Conservation (phyloP, 2,888 invertebrate species). For the Polietes domitor region DNA sequence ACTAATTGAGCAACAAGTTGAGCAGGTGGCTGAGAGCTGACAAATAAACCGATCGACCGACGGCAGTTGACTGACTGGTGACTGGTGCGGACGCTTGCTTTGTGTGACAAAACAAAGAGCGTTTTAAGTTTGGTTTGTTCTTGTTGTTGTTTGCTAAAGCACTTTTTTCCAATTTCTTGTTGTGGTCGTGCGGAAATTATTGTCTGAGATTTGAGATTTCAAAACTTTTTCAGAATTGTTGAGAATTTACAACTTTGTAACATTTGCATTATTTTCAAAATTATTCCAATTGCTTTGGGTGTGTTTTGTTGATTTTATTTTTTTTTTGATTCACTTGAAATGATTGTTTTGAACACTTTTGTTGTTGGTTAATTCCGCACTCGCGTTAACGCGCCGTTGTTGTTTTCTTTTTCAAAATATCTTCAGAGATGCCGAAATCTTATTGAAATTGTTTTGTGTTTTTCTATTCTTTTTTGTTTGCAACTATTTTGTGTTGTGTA, state of each 20-base stretch:
- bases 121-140: no score
- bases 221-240: not conserved
- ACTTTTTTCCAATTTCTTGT: conserved; percentile 25
- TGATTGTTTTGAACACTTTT: conserved; percentile 35
- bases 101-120: no score
- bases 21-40: not conserved
- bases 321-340: not conserved
- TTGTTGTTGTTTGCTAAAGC: no score
- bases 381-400: conserved; percentile 15
- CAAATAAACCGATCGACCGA: conserved; percentile 42
- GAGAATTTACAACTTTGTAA: conserved; percentile 9
- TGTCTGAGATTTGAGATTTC: conserved; percentile 11
- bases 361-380: conserved; percentile 3
- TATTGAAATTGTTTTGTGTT: conserved; percentile 18
- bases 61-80: conserved; percentile 1
- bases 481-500: conserved; percentile 20
- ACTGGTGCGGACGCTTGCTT: no score
- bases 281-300: conserved; percentile 3
- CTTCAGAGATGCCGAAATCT: conserved; percentile 8
- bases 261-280: not conserved
- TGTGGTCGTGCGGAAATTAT: not conserved
- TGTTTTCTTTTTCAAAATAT: conserved; percentile 5
- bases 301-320: not conserved
- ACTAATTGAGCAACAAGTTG: conserved; percentile 59
- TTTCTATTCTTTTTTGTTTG: conserved; percentile 23